Base-by-base conservation (phyloP, 2,797 vertebrate genomes). In the Darevskia nairensis region DNA sequence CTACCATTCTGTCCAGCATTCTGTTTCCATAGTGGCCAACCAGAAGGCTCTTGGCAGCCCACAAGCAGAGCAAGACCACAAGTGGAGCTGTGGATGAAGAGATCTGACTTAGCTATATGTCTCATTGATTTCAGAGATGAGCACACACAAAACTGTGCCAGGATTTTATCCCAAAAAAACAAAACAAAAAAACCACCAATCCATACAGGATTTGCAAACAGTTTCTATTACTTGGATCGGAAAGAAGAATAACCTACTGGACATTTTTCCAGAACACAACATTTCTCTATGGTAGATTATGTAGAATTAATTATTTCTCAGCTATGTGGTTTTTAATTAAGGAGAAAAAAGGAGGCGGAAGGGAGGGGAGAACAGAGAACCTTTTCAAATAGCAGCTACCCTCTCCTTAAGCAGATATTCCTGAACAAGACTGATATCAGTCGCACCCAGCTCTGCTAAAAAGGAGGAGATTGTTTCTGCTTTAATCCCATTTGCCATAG, bases 261-360 rank as follows among this genome's bases (percentile, higher is more conserved):
- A 23, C 85, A 86, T 80, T 87, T 76, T 89, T 29, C 4, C 46
- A 72, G 74, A 89, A 59, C 0, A 17, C 44, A 87, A 5, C 0
- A 32, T 93, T 92, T 91, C 72, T 29, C 41, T 88, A 78, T 50
- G 15, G 69, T 80, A 4, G 0, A 80, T 13, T 88, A 76, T 75
- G 87, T 87, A 91, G 83, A 93, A 80, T 86, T 83, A 91, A 86
- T 90, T 25, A 50, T 41, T 88, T 92, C 87, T 0, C 8, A 71
- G 44, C 69, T 44, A 46, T 1, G 0, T 68, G 46, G 85, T 81
- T 92, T 94, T 94, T 91, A 94, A 93, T 94, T 90, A 92, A 92
- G 4, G 13, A 29, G 3, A 8, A n/a, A 76, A 41, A 76, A 25
- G 5, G 41, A 39, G 25, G 88, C 85, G 87, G 85, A 80, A 83